Evolutionary conservation across 2,113 vertebrate species (phyloP).

Genomic region (Cynoglossus semilaevis): DNA sequence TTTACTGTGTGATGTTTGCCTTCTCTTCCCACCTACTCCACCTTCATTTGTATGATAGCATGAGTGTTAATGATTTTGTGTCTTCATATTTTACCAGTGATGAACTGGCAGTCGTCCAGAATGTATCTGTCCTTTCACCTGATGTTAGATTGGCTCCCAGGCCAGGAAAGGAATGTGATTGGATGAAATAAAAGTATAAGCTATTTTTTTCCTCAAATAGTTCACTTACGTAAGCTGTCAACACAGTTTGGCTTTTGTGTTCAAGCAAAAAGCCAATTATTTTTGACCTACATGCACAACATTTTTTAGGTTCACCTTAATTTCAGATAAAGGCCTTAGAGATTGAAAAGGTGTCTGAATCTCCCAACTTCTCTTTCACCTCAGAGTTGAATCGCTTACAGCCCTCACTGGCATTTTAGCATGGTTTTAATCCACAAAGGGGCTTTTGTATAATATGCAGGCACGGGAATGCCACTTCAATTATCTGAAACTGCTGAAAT

Average conservation of each 20-base stretch:
- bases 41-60: too few relatives aligned
- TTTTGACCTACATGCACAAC: slow-evolving; percentile 21
- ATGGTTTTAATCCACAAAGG: slow-evolving; percentile 53
- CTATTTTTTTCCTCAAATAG: not conserved
- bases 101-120: too few relatives aligned
- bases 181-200: too few relatives aligned
- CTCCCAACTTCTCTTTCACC: slow-evolving; percentile 24
- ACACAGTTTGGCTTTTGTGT: too few relatives aligned
- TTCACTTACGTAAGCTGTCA: not conserved
- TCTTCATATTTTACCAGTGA: too few relatives aligned
- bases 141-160: too few relatives aligned
- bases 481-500: slow-evolving; percentile 64
- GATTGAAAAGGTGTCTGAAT: slow-evolving; percentile 5
- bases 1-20: too few relatives aligned
- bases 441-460: slow-evolving; percentile 61
- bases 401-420: not conserved
- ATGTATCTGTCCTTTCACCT: too few relatives aligned
- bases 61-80: too few relatives aligned
- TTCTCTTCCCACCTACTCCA: too few relatives aligned
- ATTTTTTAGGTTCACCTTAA: slow-evolving; percentile 2
- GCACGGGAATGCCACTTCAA: slow-evolving; percentile 59
- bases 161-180: too few relatives aligned
- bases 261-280: slow-evolving; percentile 1
- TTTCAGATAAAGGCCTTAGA: too few relatives aligned
- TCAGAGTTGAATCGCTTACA: slow-evolving; percentile 32